Evolutionary conservation across 2,797 vertebrate species (phyloP).

Genomic region (Typhlichthys subterraneus): DNA sequence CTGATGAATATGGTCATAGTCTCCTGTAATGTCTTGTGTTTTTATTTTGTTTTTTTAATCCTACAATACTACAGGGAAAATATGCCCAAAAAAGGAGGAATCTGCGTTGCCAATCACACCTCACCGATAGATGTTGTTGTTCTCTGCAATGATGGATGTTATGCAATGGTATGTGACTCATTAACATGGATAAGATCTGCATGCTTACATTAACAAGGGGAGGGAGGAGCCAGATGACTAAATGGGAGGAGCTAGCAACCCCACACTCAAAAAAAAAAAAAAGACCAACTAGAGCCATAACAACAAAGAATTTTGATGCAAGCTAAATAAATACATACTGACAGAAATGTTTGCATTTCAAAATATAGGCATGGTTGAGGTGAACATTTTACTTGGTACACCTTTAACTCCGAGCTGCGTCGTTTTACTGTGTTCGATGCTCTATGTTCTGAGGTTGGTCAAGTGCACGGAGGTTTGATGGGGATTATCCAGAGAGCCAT

Average conservation of each 20-base stretch:
- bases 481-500: constrained; percentile 92
- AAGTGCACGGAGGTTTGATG: constrained; percentile 93
- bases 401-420: not conserved
- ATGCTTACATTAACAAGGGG: too few relatives aligned
- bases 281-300: too few relatives aligned
- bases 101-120: constrained; percentile 98
- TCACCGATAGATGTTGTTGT: constrained; percentile 94
- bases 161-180: constrained; percentile 87
- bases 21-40: not conserved
- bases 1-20: not conserved
- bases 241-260: too few relatives aligned
- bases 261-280: too few relatives aligned
- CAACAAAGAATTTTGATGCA: too few relatives aligned
- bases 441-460: constrained; percentile 85
- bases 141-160: constrained; percentile 93
- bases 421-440: constrained; percentile 3
- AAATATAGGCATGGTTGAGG: too few relatives aligned
- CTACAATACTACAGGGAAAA: constrained; percentile 88
- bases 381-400: too few relatives aligned
- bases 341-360: too few relatives aligned
- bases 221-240: too few relatives aligned
- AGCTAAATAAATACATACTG: too few relatives aligned
- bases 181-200: too few relatives aligned
- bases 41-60: constrained; percentile 7
- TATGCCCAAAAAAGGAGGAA: constrained; percentile 91